Conservation (phyloP, 2,888 invertebrate genomes). For the Mythimna albipuncta region DNA sequence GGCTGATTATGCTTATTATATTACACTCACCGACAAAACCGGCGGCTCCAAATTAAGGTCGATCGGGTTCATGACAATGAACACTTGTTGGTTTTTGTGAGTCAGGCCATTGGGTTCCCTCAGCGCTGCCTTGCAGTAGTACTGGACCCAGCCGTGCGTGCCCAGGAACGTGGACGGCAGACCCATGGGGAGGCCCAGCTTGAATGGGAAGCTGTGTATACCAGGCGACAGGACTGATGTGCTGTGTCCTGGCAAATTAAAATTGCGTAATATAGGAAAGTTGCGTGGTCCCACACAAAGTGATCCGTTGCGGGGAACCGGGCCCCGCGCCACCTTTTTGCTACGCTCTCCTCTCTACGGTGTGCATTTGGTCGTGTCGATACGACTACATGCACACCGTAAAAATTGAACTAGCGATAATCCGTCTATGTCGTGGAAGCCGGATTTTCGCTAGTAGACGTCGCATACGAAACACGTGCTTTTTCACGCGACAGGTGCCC, state of each 20-base stretch:
- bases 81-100: constrained; percentile 99
- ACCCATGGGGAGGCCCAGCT: constrained; percentile 96
- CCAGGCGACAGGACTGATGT: constrained; percentile 96
- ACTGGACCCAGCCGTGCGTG: constrained; percentile 98
- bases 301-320: too few species aligned
- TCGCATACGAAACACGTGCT: too few species aligned
- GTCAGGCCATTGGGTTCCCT: constrained; percentile 97
- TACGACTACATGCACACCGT: too few species aligned
- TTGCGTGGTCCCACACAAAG: too few species aligned
- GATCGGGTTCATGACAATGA: constrained; percentile 98
- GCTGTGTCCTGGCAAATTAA: constrained; percentile 92
- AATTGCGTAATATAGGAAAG: constrained; percentile 4
- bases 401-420: too few species aligned
- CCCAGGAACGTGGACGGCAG: constrained; percentile 98
- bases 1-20: too few species aligned
- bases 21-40: constrained; percentile 94
- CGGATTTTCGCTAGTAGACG: too few species aligned
- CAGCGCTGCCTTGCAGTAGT: constrained; percentile 97
- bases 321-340: too few species aligned
- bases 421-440: too few species aligned
- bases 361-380: too few species aligned
- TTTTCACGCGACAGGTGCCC: too few species aligned
- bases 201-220: constrained; percentile 98
- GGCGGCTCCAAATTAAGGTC: constrained; percentile 97
- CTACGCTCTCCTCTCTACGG: too few species aligned